These are phyloP conservation scores for Latrodectus hesperus DNA, from an alignment of 2,888 invertebrate genomes.

Conservation along the genomic window DNA sequence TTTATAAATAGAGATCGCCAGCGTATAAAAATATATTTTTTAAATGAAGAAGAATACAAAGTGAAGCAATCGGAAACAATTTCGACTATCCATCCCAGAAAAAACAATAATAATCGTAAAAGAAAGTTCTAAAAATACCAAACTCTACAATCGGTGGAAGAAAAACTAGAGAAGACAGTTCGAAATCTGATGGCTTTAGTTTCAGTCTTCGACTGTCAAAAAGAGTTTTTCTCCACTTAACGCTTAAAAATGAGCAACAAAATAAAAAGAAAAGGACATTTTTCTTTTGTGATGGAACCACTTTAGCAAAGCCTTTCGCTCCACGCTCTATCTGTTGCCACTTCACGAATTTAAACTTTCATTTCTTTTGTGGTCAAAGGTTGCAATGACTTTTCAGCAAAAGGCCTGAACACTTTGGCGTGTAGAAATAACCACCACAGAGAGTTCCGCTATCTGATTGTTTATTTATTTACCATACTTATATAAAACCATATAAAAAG, in stretches of 20 bases:
- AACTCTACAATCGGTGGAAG: not conserved
- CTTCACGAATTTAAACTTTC: constrained; percentile 6
- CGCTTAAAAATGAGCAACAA: constrained; percentile 23
- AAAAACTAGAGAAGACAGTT: constrained; percentile 20
- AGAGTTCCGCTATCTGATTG: too few species aligned
- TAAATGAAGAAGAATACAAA: not conserved
- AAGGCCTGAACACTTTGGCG: too few species aligned
- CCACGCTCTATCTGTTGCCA: not conserved
- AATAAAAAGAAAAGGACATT: constrained; percentile 13
- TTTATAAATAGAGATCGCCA: too few species aligned
- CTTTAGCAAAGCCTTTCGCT: not conserved
- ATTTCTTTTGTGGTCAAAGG: not conserved
- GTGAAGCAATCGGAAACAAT: not conserved
- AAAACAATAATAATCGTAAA: constrained; percentile 15
- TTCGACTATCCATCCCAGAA: not conserved
- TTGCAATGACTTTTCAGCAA: not conserved
- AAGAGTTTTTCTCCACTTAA: constrained; percentile 31
- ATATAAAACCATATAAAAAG: too few species aligned
- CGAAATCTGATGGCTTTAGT: constrained; percentile 29
- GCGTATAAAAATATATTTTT: too few species aligned
- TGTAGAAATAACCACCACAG: too few species aligned
- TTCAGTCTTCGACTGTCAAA: constrained; percentile 38
- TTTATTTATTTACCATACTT: too few species aligned
- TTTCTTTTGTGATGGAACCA: constrained; percentile 21
- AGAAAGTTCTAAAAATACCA: constrained; percentile 35